Conservation (phyloP, 2,113 vertebrate species). For the Coryphaenoides rupestris region DNA sequence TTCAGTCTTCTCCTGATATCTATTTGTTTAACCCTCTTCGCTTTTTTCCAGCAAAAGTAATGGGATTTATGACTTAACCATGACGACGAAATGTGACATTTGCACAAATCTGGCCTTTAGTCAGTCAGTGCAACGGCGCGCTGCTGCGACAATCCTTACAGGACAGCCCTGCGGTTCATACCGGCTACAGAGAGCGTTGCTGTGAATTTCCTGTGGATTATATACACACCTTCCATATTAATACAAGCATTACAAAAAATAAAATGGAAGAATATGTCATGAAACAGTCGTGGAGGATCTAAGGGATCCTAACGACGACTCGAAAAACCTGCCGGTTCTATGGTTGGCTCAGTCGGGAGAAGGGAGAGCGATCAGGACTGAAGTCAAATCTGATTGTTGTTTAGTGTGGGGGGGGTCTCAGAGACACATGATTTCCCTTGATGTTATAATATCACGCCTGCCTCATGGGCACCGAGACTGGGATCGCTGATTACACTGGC, state of each 20-base stretch:
- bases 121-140: conserved; percentile 64
- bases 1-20: conserved; percentile 47
- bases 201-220: neutral
- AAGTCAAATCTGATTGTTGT: too few species aligned
- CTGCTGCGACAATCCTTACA: conserved; percentile 54
- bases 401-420: too few species aligned
- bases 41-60: conserved; percentile 68
- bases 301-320: too few species aligned
- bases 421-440: too few species aligned
- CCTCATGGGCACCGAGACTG: too few species aligned
- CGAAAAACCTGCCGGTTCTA: too few species aligned
- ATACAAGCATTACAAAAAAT: neutral
- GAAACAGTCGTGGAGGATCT: too few species aligned
- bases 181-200: conserved; percentile 56
- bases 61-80: conserved; percentile 70
- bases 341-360: too few species aligned
- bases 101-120: conserved; percentile 76
- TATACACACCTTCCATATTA: neutral
- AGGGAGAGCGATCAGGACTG: too few species aligned
- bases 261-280: conserved; percentile 12
- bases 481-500: too few species aligned
- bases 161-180: conserved; percentile 50
- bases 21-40: conserved; percentile 71
- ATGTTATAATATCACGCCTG: too few species aligned
- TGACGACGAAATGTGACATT: conserved; percentile 68